phyloP scores from a whole-genome alignment of 2,113 vertebrate species.

The Ciconia boyciana region DNA sequence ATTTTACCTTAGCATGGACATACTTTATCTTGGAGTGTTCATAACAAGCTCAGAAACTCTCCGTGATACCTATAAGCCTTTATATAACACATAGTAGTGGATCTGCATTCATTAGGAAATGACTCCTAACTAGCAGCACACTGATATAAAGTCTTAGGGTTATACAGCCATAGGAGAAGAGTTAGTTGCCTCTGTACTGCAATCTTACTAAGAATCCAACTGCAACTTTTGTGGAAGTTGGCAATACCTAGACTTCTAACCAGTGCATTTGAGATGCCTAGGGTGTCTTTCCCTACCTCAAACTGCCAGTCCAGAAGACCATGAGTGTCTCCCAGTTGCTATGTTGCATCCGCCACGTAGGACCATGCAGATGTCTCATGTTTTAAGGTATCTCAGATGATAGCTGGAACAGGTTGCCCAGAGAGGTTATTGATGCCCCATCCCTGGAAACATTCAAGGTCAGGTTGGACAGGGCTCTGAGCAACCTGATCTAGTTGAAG shows the following conservation, averaged over 20 bases:
- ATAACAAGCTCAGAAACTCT: neutral
- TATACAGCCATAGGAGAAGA: neutral
- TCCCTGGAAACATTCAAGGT: neutral
- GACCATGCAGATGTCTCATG: neutral
- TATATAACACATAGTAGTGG: neutral
- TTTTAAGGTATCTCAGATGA: neutral
- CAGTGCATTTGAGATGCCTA: neutral
- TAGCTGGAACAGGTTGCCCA: neutral
- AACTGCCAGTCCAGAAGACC: neutral
- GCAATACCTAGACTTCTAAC: neutral
- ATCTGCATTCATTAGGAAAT: neutral
- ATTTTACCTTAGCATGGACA: neutral
- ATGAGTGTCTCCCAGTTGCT: neutral
- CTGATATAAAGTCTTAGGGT: neutral
- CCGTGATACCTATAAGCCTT: neutral
- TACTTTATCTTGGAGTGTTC: neutral
- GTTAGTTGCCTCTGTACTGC: neutral
- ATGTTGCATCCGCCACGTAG: accelerated
- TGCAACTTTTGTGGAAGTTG: neutral
- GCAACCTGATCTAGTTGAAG: neutral
- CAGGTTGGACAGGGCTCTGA: neutral
- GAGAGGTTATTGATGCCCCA: neutral
- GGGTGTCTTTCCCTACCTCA: neutral
- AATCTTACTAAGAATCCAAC: neutral
- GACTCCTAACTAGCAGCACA: neutral